Evolutionary conservation across 1,140 invertebrate species (phyloP).

Genomic region (Trachelipus rathkii): DNA sequence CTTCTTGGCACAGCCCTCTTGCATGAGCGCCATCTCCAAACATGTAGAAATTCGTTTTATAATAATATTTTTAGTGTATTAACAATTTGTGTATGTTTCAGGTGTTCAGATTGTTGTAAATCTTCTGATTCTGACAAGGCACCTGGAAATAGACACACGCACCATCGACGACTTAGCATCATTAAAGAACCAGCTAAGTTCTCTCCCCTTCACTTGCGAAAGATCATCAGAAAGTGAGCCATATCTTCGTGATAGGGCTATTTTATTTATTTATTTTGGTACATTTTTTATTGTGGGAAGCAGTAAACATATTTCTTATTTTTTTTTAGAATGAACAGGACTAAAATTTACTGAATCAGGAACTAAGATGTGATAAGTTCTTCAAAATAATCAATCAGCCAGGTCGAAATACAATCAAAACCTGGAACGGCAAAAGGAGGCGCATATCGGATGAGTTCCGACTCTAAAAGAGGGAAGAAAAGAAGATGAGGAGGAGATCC

Average conservation of each 20-base stretch:
- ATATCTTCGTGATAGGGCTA: background rate
- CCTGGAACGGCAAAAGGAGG: background rate
- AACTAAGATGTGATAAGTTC: background rate
- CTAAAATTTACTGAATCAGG: background rate
- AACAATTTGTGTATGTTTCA: slow-evolving; percentile 37
- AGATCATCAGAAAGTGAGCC: slow-evolving; percentile 37
- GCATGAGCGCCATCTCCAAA: no score
- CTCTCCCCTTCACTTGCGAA: slow-evolving; percentile 45
- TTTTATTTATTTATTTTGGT: no score
- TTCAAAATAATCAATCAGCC: background rate
- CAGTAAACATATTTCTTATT: background rate
- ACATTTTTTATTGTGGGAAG: background rate
- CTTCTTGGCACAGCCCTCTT: no score
- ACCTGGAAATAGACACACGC: slow-evolving; percentile 50
- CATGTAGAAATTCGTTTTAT: no score
- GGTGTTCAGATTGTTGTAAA: slow-evolving; percentile 56
- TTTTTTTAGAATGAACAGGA: background rate
- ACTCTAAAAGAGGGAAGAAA: slow-evolving; percentile 32
- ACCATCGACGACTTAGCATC: slow-evolving; percentile 51
- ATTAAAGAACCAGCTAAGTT: slow-evolving; percentile 55
- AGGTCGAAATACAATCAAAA: background rate
- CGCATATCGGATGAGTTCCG: slow-evolving; percentile 24
- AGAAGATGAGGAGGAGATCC: slow-evolving; percentile 30
- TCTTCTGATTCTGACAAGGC: slow-evolving; percentile 50
- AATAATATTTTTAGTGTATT: no score